Base-by-base conservation (phyloP, 2,113 vertebrate species). In the Eulemur macaco region DNA sequence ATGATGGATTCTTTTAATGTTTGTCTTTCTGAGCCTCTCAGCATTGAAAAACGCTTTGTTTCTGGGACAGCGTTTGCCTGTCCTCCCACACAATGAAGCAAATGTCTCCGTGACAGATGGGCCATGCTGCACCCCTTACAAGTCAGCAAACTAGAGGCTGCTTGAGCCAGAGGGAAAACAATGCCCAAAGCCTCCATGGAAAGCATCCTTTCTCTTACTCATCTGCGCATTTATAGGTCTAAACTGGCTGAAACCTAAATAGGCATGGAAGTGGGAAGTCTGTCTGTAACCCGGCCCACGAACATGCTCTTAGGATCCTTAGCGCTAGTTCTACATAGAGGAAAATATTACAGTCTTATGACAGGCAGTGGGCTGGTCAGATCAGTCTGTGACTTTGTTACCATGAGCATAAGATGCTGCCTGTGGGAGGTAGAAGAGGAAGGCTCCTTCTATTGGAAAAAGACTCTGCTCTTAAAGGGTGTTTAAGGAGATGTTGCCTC, bases 41-140 rank as follows among this genome's bases (percentile, higher is more conserved):
- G 50, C 68, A 71, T 31, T 94, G 91, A 96, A 96, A 96, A 96
- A 77, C 13, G 9, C 42, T 89, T 94, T 93, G 83, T 91, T 89
- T 91, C 93, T 94, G 76, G 74, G 58, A 50, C 64, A 56, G 29
- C 6, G 2, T 85, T 95, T 95, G 68, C 78, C 60, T 86, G 80
- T 91, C 89, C 83, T 95, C 95, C 94, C 85, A 95, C 94, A 96
- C 29, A 6, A 77, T 66, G 81, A 96, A 94, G 93, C 95, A 93
- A 86, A 92, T 78, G 78, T 94, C 78, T 91, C 83, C 23, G 45
- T 96, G 93, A 93, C 89, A 94, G 89, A 94, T 96, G 86, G 69
- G 78, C 77, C 13, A 52, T 0, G 0, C 52, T 58, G 27, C 58
- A 66, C 29, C 86, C 83, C 90, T 37, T 78, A 66, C 74, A 91